Conservation (phyloP, 2,797 vertebrate species). For the Chelonia mydas region DNA sequence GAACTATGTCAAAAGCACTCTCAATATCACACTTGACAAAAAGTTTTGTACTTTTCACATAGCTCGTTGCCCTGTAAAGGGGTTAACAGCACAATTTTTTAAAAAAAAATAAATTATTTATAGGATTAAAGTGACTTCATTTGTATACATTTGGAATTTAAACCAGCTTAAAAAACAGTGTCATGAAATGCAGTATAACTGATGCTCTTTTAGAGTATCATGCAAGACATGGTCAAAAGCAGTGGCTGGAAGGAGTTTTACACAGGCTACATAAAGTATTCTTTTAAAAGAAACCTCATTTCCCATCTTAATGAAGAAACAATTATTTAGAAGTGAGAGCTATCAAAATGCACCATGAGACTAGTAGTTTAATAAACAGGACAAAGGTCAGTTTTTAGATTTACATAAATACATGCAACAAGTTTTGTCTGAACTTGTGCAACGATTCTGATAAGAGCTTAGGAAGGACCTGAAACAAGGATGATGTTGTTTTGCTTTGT, state of each 20-base stretch:
- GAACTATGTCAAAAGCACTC: conserved; percentile 87
- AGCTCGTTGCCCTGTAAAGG: conserved; percentile 85
- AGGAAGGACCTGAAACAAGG: conserved; percentile 41
- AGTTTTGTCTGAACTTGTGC: conserved; percentile 53
- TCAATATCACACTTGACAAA: conserved; percentile 86
- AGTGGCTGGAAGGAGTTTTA: conserved; percentile 74
- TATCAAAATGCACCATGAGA: conserved; percentile 49
- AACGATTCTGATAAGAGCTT: conserved; percentile 52
- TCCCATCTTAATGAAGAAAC: conserved; percentile 55
- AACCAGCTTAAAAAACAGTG: conserved; percentile 83
- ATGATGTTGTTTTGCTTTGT: conserved; percentile 50
- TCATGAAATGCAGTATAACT: conserved; percentile 70
- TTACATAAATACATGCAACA: conserved; percentile 52
- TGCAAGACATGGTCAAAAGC: conserved; percentile 63
- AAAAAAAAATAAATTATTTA: conserved; percentile 88
- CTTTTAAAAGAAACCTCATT: conserved; percentile 67
- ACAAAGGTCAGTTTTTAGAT: conserved; percentile 46
- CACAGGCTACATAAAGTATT: conserved; percentile 63
- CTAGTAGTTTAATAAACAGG: conserved; percentile 53
- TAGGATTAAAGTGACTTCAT: conserved; percentile 89
- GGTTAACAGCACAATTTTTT: conserved; percentile 90
- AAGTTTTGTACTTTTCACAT: conserved; percentile 89
- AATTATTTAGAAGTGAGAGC: conserved; percentile 33
- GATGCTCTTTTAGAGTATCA: conserved; percentile 77
- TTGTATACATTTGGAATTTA: conserved; percentile 88